Percentiles rank a stretch among this genome's conserved stretches.
Evolutionary conservation across 1,140 invertebrate genomes (phyloP).

Genomic region (Streblospio benedicti): DNA sequence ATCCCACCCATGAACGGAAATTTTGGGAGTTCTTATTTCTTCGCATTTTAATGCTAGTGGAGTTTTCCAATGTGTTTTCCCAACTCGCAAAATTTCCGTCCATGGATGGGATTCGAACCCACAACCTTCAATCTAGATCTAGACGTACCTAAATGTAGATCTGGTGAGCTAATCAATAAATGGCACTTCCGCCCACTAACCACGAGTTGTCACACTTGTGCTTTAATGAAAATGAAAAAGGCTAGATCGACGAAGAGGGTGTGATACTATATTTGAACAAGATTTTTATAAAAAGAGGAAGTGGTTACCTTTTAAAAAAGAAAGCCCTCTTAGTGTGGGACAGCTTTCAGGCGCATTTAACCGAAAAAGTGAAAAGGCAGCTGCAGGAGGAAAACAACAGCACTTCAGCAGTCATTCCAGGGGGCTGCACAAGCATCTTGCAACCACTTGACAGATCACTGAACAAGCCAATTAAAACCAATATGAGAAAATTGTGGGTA

Average conservation of each 20-base stretch:
- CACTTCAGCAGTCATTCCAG: conserved; percentile 16
- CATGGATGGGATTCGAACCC: no score
- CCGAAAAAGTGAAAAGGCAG: conserved; percentile 7
- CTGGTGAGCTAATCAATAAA: no score
- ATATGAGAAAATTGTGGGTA: conserved; percentile 22
- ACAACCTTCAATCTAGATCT: no score
- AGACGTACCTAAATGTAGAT: no score
- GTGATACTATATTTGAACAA: conserved; percentile 20
- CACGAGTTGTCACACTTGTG: no score
- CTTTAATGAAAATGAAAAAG: conserved; percentile 18
- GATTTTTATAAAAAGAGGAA: conserved; percentile 19
- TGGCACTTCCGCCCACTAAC: no score
- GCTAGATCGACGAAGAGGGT: conserved; percentile 27
- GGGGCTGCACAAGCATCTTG: conserved; percentile 17
- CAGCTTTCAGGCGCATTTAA: conserved; percentile 18
- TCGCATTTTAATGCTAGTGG: no score
- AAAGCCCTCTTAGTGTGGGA: conserved; percentile 24
- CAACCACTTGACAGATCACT: conserved; percentile 19
- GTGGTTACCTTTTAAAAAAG: conserved; percentile 12
- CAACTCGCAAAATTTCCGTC: no score
- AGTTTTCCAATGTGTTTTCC: no score
- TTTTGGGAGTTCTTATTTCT: no score
- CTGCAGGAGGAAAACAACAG: conserved; percentile 4
- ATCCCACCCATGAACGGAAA: no score
- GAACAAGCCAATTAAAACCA: conserved; percentile 23